Evolutionary conservation across 2,797 vertebrate genomes (phyloP).

Genomic region (Lates japonicus): DNA sequence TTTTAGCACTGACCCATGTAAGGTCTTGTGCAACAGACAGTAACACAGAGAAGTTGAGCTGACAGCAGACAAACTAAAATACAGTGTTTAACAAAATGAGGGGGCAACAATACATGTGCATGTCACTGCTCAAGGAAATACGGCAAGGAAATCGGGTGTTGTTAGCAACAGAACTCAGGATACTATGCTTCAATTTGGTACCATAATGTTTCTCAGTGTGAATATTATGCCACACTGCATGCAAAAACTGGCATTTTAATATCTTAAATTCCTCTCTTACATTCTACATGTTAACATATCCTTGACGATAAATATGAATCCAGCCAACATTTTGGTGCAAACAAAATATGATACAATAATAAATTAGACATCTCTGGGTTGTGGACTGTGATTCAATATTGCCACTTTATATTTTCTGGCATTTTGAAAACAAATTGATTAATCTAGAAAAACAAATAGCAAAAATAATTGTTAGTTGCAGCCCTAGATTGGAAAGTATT

Average conservation of each 20-base stretch:
- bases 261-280: neutral
- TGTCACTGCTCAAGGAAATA: neutral
- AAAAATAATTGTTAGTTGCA: neutral
- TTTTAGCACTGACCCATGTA: constrained; percentile 25
- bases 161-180: neutral
- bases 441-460: neutral
- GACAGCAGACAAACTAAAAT: neutral
- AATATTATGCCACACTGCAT: neutral
- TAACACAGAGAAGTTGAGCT: constrained; percentile 8
- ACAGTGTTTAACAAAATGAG: constrained; percentile 13
- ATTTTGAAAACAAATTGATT: too few species aligned
- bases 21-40: neutral
- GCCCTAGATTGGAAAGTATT: neutral
- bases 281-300: neutral
- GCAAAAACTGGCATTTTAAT: neutral
- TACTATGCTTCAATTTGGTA: neutral
- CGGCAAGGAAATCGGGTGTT: neutral
- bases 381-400: too few species aligned
- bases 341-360: too few species aligned
- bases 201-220: neutral
- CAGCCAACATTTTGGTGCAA: neutral
- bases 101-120: neutral
- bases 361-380: too few species aligned
- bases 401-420: too few species aligned
- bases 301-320: neutral